Evolutionary conservation across 2,888 invertebrate species (phyloP), one percentile per base, ranked within the genome.

Genomic region (Cephus rjabovi): DNA sequence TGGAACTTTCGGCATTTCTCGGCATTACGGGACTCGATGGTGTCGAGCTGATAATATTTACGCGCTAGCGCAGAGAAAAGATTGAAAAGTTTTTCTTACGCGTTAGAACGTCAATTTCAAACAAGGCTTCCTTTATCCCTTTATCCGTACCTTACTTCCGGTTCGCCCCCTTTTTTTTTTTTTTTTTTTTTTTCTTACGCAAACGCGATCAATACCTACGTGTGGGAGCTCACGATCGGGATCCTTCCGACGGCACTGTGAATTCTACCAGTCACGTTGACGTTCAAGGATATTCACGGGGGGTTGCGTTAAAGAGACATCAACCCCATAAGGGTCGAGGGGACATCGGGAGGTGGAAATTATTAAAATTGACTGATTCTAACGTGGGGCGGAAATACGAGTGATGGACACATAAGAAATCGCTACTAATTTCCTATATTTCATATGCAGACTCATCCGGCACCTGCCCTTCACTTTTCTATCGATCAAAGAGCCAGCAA

Each of bases 291-390:
- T 56, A 56, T 23, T 23, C 23, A 23, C 23, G 9, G 23, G 56
- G 35, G 56, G 23, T 9, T 56, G 56, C 23, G 56, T 56, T 56
- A 56, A 56, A 56, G 23, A 56, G 56, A 56, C 23, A 56, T 23
- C 56, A 23, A 56, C 23, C 23, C 9, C 23, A 23, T 70, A 77
- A 79, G 76, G 35, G 76, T 78, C 75, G 76, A 81, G 77, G 77
- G 37, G 69, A 23, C 23, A 56, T 56, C 56, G 9, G 56, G 56
- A 23, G 23, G 71, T 79, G 79, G 80, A 83, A 86, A 86, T 87
- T 88, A 88, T 87, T 88, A 88, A 88, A 88, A 87, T 88, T 86
- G 87, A 89, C 87, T 85, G 82, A 77, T 83, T 74, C 23, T 70
- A 74, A 37, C 75, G 23, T 69, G 80, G 75, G 73, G 80, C 40